Evolutionary conservation across 2,797 vertebrate genomes (phyloP), one percentile per base, ranked within the genome.

Genomic region (Mallotus villosus): DNA sequence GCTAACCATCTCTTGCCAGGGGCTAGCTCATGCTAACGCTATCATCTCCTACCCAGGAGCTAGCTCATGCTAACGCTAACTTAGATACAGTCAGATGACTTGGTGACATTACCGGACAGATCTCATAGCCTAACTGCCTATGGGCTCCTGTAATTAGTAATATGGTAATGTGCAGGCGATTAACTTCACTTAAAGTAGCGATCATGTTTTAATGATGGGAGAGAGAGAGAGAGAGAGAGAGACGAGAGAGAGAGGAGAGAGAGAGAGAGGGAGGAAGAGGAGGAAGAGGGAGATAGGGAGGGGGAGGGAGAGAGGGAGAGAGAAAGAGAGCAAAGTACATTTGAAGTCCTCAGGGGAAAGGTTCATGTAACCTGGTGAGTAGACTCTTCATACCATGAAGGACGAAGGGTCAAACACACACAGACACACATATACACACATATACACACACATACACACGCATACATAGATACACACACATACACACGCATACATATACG

Each of bases 31-130:
- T 29, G 29, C 29, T 29, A 29, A 29, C 4, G 29, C 29, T 29
- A 29, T 32, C 0, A 32, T 32, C 32, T 79, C 78, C 77, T 49
- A 22, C 82, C 82, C 74, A 79, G 53, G 6, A 78, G 82, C 83
- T 63, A 85, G 70, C 70, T 78, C 73, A 90, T 83, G 82, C 71
- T 79, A 81, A 87, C 86, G 77, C 76, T 59, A 63, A 8, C 32
- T 74, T 70, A 76, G 63, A 51, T 81, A 71, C 77, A 75, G 68
- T 73, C 70, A 17, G 4, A 63, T 9, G 5, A 73, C n/a, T 25
- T 19, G 32, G 61, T 62, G 69, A 57, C 34, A 62, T 46, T 25
- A 64, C 70, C 51, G 24, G 78, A 71, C 24, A 8, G 32, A 61
- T 68, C 29, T 22, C 49, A 59, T 62, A 21, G 46, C 55, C 57